A percentile compares a stretch with the other conserved stretches of the same genome.
These are phyloP conservation scores for Anagrus nilaparvatae DNA, from an alignment of 1,140 invertebrate genomes.

Conservation along the genomic window DNA sequence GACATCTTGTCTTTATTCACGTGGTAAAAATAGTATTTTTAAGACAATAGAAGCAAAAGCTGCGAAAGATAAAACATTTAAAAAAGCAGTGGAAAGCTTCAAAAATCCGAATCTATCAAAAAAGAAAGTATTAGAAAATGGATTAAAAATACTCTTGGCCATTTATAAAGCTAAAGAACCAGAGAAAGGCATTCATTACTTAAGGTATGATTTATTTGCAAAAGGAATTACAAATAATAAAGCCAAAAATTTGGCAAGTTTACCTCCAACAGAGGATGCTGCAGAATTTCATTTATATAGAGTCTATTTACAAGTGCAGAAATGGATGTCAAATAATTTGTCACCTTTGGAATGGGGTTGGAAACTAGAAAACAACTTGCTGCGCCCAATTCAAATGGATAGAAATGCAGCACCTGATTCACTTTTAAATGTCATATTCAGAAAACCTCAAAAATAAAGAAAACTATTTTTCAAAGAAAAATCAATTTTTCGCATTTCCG, in stretches of 20 bases:
- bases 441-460: too few relatives aligned
- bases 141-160: not conserved
- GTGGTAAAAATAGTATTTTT: constrained; percentile 24
- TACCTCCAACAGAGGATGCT: constrained; percentile 15
- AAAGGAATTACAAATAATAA: constrained; percentile 1
- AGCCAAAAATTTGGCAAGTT: not conserved
- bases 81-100: not conserved
- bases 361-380: not conserved
- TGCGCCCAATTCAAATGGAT: not conserved
- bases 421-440: not conserved
- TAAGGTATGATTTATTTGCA: not conserved
- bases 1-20: constrained; percentile 30
- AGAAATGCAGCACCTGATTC: not conserved
- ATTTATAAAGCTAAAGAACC: not conserved
- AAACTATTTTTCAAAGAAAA: too few relatives aligned
- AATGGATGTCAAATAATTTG: constrained; percentile 6
- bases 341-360: not conserved
- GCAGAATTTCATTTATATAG: constrained; percentile 10
- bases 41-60: too few relatives aligned
- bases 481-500: too few relatives aligned
- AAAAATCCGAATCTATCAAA: not conserved
- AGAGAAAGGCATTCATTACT: not conserved
- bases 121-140: not conserved
- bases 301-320: constrained; percentile 12
- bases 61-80: constrained; percentile 9